phyloP scores from a whole-genome alignment of 2,888 invertebrate genomes.

The Hedychridium roseum region DNA sequence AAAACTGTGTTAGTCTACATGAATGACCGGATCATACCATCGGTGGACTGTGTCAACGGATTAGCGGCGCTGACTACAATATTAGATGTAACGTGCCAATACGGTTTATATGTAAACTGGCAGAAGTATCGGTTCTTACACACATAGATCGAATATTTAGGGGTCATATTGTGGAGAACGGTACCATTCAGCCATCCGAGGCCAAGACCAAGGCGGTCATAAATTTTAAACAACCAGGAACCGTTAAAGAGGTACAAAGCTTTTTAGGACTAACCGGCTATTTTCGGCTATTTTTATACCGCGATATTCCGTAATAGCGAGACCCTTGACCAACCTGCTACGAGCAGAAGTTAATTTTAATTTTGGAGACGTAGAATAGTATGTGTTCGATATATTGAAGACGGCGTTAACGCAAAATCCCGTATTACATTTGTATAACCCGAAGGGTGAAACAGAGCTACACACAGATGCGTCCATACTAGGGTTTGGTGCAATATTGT shows the following conservation, averaged over 20 bases:
- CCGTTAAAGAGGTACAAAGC: not conserved
- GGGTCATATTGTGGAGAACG: not conserved
- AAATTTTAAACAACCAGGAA: not conserved
- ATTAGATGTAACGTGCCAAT: not conserved
- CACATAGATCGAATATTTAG: not conserved
- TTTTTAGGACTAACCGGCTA: not conserved
- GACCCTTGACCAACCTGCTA: not conserved
- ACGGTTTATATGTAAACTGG: not conserved
- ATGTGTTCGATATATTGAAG: not conserved
- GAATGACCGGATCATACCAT: not conserved
- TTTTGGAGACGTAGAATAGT: not conserved
- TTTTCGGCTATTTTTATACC: not conserved
- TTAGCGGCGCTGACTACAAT: not conserved
- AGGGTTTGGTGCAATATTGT: slow-evolving; percentile 19
- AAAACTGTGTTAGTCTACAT: not conserved
- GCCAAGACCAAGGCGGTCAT: not conserved
- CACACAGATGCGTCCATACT: slow-evolving; percentile 21
- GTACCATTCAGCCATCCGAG: not conserved
- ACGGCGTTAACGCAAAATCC: not conserved
- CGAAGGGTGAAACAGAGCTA: slow-evolving; percentile 13
- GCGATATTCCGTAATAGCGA: not conserved
- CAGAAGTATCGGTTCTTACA: not conserved
- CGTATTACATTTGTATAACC: not conserved
- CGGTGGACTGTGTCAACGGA: not conserved
- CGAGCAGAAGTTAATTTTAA: not conserved